Base-by-base conservation (phyloP, 2,797 vertebrate genomes). In the Spinibarbus caldwelli region DNA sequence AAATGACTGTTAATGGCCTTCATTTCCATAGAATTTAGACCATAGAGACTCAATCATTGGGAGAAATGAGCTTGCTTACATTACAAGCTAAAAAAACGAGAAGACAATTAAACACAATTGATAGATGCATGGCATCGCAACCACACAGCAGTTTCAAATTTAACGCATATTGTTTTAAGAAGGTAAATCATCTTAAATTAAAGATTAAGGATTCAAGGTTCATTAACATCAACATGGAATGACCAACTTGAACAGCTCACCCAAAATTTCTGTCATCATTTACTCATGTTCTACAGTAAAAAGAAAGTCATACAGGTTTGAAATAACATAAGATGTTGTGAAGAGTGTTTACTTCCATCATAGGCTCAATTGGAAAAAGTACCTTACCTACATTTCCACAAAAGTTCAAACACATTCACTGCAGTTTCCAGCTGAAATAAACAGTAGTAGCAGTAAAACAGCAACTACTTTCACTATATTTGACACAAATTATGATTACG, bases 1-100 rank as follows among this genome's bases (percentile, higher is more conserved):
- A 67, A 67, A 83, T 52, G 23, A 59, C 34, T 83, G 31, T 29
- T 83, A 76, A 66, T 83, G 41, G 43, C 71, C 34, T 83, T 83
- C 10, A 83, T 83, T 49, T 83, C 10, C n/a, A 14, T 21, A 29
- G 23, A 26, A 75, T 75, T 5, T n/a, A 54, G n/a, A 36, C 72
- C 49, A 41, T 52, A 71, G 9, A 45, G 41, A 47, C 43, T 64
- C 14, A 64, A 75, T 49, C 41, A 76, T 2, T 52, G 23, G 15
- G 23, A 76, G 1, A 75, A 76, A 83, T 66, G 15, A 66, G 15
- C 6, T n/a, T 54, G 23, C n/a, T 64, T 82, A 31, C 29, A 62
- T 47, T 43, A 38, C 26, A 47, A 62, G 14, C 57, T n/a, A 49
- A 29, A 11, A 73, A 36, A 72, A 29, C n/a, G 45, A 43, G 4